phyloP scores from a whole-genome alignment of 2,797 vertebrate species.

The Hippocampus kuda region DNA sequence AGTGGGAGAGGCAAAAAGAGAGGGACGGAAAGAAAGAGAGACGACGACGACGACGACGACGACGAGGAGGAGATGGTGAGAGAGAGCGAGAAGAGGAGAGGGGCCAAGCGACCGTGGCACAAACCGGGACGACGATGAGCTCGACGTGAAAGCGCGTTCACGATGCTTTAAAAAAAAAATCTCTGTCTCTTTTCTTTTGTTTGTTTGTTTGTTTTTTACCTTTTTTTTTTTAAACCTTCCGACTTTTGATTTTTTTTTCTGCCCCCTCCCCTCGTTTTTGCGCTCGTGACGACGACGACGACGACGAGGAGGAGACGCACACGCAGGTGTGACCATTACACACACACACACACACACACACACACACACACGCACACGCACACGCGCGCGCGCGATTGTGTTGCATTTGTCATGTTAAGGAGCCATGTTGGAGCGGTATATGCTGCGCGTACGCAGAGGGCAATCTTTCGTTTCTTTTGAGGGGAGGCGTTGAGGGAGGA shows the following conservation, averaged over 20 bases:
- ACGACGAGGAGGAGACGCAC: conserved; percentile 5
- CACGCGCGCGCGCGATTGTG: background rate
- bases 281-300: background rate
- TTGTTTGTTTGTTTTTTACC: conserved; percentile 25
- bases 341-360: background rate
- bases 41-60: conserved; percentile 15
- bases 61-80: conserved; percentile 33
- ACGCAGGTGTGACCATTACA: conserved; percentile 18
- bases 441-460: conserved; percentile 8
- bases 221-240: conserved; percentile 7
- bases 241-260: background rate
- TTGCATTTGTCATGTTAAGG: conserved; percentile 37
- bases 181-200: conserved; percentile 27
- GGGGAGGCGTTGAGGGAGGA: conserved; percentile 33
- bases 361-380: too few relatives aligned
- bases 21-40: conserved; percentile 33
- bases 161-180: conserved; percentile 58
- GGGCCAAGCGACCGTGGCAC: conserved; percentile 13
- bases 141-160: conserved; percentile 56
- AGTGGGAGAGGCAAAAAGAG: conserved; percentile 20
- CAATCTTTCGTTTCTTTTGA: conserved; percentile 17
- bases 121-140: conserved; percentile 60
- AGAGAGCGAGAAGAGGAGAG: conserved; percentile 29
- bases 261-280: background rate
- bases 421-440: conserved; percentile 50